A percentile compares a stretch with the other conserved stretches of the same genome.
phyloP scores from a whole-genome alignment of 2,113 vertebrate species.

The Callorhinus ursinus region DNA sequence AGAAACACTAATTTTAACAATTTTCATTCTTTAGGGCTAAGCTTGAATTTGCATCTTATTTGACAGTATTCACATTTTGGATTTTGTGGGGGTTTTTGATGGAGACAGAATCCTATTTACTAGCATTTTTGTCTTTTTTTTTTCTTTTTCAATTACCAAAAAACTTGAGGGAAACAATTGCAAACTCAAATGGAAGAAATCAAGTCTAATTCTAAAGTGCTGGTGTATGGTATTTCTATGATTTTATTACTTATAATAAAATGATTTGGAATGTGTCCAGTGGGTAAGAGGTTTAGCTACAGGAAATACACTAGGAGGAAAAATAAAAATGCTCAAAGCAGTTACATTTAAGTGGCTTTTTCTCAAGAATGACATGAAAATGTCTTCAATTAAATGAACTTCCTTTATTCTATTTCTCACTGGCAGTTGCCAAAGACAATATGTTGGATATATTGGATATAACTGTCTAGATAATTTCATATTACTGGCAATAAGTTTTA shows the following conservation, averaged over 20 bases:
- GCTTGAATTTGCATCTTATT: not conserved
- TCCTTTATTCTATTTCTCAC: not conserved
- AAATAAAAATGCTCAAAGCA: constrained; percentile 29
- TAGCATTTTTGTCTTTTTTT: not conserved
- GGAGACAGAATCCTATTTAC: not conserved
- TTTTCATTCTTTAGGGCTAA: not conserved
- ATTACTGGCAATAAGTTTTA: not conserved
- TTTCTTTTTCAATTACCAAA: not conserved
- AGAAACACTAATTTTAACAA: not conserved
- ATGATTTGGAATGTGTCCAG: constrained; percentile 6
- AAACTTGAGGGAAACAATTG: not conserved
- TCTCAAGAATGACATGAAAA: not conserved
- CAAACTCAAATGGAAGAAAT: constrained; percentile 2
- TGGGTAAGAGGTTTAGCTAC: constrained; percentile 3
- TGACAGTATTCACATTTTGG: not conserved
- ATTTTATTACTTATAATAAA: constrained; percentile 63
- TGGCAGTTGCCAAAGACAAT: not conserved
- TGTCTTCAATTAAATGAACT: constrained; percentile 27
- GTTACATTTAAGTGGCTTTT: constrained; percentile 52
- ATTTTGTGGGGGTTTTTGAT: not conserved
- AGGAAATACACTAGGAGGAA: constrained; percentile 19
- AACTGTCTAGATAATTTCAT: not conserved
- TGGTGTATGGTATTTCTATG: not conserved
- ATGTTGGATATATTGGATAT: not conserved
- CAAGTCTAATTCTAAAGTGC: constrained; percentile 14